Base-by-base conservation (phyloP, 2,888 invertebrate genomes). In the Clusia tigrina region DNA sequence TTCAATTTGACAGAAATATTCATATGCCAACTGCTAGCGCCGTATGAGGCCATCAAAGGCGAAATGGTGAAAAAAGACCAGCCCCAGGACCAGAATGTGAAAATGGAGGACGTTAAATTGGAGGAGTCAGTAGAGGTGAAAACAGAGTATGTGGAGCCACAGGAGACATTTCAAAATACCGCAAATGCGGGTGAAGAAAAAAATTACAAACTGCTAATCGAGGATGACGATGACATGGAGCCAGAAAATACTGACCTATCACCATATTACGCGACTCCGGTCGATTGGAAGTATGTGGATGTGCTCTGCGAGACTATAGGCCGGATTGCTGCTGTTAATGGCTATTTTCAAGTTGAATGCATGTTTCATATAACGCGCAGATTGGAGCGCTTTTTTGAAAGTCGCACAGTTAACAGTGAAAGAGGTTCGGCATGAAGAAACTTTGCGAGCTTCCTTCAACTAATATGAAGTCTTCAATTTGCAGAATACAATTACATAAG, bases 1-100 rank as follows among this genome's bases (percentile, higher is more conserved):
- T 82, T 82, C 52, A 76, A 84, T 65, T 67, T 84, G 25, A 76
- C 82, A 1, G 82, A 83, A 65, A 75, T 84, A 22, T 73, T 84
- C 2, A 71, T 81, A 12, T 82, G 82, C 9, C 78, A 83, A 55
- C 65, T 84, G 1, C 67, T 83, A 61, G 83, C 80, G 1, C 80
- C 82, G 0, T 79, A 71, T 58, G 82, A 83, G 57, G 73, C 77
- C n/a, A 81, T 80, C 2, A 78, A 79, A 42, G 64, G 72, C 2
- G 64, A 74, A 6, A 63, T 66, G 2, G 51, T 12, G 1, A 58
- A 54, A 22, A 58, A 32, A 9, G 32, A 32, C 12, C 53, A 64
- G 9, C 23, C 25, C 20, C 20, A 2, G 54, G 10, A 42, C 1
- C 56, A 56, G 55, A 58, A 26, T 17, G 62, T 71, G 2, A 73